Evolutionary conservation across 2,113 vertebrate genomes (phyloP), one percentile per base, ranked within the genome.

Genomic region (Lasiurus borealis): DNA sequence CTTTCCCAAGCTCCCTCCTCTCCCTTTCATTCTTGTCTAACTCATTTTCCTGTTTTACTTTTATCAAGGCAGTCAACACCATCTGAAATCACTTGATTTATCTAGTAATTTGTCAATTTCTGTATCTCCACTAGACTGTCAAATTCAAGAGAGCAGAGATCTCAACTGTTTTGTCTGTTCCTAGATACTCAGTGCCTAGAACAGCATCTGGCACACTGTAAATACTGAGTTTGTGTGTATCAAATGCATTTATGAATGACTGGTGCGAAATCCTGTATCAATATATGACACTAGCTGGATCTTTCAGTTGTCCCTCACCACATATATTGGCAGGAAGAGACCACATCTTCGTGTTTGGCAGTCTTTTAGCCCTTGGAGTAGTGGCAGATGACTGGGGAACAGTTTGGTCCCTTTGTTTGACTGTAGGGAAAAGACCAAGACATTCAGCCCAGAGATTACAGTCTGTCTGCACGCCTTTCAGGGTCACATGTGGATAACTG

Each of bases 401-500:
- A 88, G n/a, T 89, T 91, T 40, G 4, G 57, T 85, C 85, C 36
- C 82, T 97, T 93, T 96, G 88, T 96, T 76, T 95, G 75, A 57
- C 59, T 62, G 34, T 48, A 82, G 68, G 34, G 50, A 34, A 85
- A 90, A 88, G 66, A 92, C 75, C 72, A 93, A 94, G 69, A 71
- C 29, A 52, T 52, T 93, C 31, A 92, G 93, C 44, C n/a, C 82
- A 75, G 31, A 78, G 59, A 69, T 21, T 52, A 27, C 48, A 81
- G 40, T 50, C 89, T 52, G 19, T 36, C 77, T 68, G 11, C 44
- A 25, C 40, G 57, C 23, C 44, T 59, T 81, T 59, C 8, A 68
- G 76, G 62, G 31, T 52, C 72, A 85, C 21, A 10, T 87, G 59
- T 88, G 76, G 66, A 78, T 86, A 87, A 54, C 13, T 80, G 80